Percentiles rank a stretch among this genome's conserved stretches.
Conservation (phyloP, 1,140 invertebrate species). For the Papilio glaucus region DNA sequence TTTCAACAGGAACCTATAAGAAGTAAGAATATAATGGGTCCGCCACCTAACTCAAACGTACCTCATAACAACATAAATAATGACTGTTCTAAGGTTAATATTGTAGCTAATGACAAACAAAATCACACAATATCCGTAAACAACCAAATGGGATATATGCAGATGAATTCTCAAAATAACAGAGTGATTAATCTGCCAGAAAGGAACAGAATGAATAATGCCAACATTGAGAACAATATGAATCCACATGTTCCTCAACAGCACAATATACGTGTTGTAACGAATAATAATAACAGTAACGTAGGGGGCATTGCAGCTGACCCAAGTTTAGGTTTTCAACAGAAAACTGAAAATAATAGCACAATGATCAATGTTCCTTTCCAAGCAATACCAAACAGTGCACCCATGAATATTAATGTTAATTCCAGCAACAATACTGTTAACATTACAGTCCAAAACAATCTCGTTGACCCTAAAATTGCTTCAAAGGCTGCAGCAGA, state of each 20-base stretch:
- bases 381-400: conserved; percentile 79
- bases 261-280: conserved; percentile 77
- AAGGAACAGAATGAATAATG: conserved; percentile 69
- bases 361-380: conserved; percentile 80
- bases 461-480: conserved; percentile 78
- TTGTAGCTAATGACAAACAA: conserved; percentile 71
- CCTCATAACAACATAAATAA: conserved; percentile 60
- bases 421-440: conserved; percentile 81
- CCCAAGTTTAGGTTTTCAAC: conserved; percentile 66
- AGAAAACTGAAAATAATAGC: conserved; percentile 67
- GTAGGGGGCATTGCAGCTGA: conserved; percentile 63
- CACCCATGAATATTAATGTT: conserved; percentile 80
- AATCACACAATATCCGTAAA: conserved; percentile 75
- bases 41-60: conserved; percentile 58
- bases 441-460: conserved; percentile 79
- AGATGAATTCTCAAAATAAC: conserved; percentile 77
- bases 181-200: conserved; percentile 79
- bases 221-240: conserved; percentile 68
- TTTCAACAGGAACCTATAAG: conserved; percentile 67
- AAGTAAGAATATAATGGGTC: conserved; percentile 72
- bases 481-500: conserved; percentile 74
- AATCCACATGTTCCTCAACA: conserved; percentile 75
- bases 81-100: conserved; percentile 76
- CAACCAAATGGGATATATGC: conserved; percentile 79
- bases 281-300: conserved; percentile 69